Percentiles rank a stretch among this genome's conserved stretches.
Evolutionary conservation across 2,888 invertebrate genomes (phyloP).

Genomic region (Hypselothyrea guttata): DNA sequence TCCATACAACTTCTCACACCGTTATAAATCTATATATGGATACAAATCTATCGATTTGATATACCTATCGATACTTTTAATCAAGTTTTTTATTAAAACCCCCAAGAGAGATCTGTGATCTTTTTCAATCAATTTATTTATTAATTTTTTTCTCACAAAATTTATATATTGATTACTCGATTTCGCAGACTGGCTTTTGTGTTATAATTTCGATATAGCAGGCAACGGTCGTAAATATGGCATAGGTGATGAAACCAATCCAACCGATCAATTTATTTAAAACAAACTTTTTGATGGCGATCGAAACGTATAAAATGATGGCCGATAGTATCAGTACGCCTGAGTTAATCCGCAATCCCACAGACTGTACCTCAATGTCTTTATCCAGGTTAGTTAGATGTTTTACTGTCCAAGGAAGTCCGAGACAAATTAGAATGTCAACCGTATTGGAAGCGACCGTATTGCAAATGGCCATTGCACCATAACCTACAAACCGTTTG

Average conservation of each 20-base stretch:
- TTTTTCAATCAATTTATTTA: not conserved
- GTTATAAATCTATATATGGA: too few species aligned
- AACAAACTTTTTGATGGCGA: conserved; percentile 89
- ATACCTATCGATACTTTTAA: too few species aligned
- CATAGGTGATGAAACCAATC: conserved; percentile 91
- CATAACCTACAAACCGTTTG: not conserved
- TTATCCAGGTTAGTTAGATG: conserved; percentile 87
- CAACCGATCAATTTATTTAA: conserved; percentile 91
- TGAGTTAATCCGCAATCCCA: conserved; percentile 92
- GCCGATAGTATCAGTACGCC: conserved; percentile 92
- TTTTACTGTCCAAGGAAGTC: conserved; percentile 93
- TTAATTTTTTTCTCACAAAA: not conserved
- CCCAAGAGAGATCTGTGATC: too few species aligned
- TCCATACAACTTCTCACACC: too few species aligned
- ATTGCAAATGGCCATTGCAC: conserved; percentile 93
- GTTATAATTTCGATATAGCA: conserved; percentile 24
- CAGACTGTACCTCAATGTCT: conserved; percentile 89
- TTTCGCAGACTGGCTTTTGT: conserved; percentile 25
- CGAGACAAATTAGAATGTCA: conserved; percentile 91
- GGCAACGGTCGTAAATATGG: conserved; percentile 88
- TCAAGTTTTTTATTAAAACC: too few species aligned
- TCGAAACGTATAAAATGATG: conserved; percentile 90
- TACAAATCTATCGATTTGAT: too few species aligned
- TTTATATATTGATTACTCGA: conserved; percentile 34
- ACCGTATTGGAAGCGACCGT: conserved; percentile 95